Conservation (phyloP, 1,140 invertebrate genomes). For the Phymorhynchus buccinoides region DNA sequence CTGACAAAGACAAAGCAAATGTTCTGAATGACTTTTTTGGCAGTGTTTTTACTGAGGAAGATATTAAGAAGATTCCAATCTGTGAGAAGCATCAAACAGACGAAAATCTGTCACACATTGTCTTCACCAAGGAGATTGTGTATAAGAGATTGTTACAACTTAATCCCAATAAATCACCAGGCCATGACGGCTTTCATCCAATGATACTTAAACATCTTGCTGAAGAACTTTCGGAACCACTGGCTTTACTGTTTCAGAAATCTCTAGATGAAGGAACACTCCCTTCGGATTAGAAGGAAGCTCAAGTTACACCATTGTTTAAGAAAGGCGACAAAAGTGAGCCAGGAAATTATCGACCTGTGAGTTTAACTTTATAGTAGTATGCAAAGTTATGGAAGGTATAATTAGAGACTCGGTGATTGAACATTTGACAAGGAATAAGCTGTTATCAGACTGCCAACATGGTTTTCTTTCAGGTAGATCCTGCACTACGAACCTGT, state of each 20-base stretch:
- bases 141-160: too few relatives aligned
- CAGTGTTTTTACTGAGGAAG: too few relatives aligned
- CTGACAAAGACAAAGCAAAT: too few relatives aligned
- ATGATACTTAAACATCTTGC: too few relatives aligned
- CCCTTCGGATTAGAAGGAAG: not conserved
- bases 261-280: not conserved
- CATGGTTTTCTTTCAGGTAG: not conserved
- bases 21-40: too few relatives aligned
- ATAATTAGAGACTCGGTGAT: not conserved
- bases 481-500: not conserved
- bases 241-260: not conserved
- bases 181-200: too few relatives aligned
- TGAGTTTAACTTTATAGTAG: not conserved
- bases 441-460: not conserved
- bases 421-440: not conserved
- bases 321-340: not conserved
- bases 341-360: conserved; percentile 5
- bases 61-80: too few relatives aligned
- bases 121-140: too few relatives aligned
- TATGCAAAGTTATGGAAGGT: not conserved
- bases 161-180: too few relatives aligned
- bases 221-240: too few relatives aligned
- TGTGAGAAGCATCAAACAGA: too few relatives aligned
- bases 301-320: not conserved
- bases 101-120: too few relatives aligned